Conservation (phyloP, 2,888 invertebrate genomes). For the Thymelicus lineola region DNA sequence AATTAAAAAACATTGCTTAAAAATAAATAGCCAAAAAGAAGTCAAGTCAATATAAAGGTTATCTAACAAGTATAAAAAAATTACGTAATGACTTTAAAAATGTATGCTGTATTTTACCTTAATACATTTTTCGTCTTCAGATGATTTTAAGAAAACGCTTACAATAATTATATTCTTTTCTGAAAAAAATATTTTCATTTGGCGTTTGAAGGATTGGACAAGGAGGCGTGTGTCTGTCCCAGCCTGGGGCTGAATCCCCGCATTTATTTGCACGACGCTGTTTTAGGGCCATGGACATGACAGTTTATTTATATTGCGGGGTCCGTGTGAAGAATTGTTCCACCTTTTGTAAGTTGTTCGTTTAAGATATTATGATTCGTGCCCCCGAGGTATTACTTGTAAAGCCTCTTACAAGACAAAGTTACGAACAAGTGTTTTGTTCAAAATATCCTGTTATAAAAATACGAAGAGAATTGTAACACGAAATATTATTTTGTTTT, state of each 20-base stretch:
- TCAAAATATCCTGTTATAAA: neutral
- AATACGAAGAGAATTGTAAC: neutral
- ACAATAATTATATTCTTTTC: neutral
- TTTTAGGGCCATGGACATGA: slow-evolving; percentile 37
- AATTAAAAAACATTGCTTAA: no score
- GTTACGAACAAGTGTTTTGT: slow-evolving; percentile 4
- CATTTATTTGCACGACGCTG: slow-evolving; percentile 36
- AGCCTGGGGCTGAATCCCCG: slow-evolving; percentile 31
- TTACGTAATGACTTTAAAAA: no score
- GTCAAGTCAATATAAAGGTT: no score
- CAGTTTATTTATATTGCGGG: slow-evolving; percentile 39
- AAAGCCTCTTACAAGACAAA: slow-evolving; percentile 23
- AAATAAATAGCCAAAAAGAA: no score
- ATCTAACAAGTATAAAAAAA: no score
- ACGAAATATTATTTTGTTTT: neutral
- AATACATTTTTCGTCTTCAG: slow-evolving; percentile 5
- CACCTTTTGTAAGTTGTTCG: slow-evolving; percentile 30
- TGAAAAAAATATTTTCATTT: slow-evolving; percentile 17
- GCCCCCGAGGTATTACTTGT: slow-evolving; percentile 27
- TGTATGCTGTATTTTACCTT: no score
- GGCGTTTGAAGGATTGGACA: slow-evolving; percentile 29
- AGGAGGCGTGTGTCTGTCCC: slow-evolving; percentile 17
- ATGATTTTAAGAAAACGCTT: slow-evolving; percentile 17
- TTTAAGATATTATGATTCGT: slow-evolving; percentile 32
- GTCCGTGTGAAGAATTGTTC: slow-evolving; percentile 38